Base-by-base conservation (phyloP, 1,140 invertebrate species). In the Microplitis mediator region DNA sequence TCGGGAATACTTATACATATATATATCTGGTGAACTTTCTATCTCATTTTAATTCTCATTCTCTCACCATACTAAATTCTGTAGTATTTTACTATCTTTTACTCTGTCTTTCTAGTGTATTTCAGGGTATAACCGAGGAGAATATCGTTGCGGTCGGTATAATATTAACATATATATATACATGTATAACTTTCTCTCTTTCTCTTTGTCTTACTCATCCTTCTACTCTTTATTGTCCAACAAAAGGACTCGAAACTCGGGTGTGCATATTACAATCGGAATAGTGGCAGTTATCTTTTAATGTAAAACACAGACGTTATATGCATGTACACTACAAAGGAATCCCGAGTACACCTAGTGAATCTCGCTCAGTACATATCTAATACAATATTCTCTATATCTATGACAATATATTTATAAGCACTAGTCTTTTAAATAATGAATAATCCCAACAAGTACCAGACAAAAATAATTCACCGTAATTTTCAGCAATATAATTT, bases 401-500 rank as follows among this genome's bases (percentile, higher is more conserved):
- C 58, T 69, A 14, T 54, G 34, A 51, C 52, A 32, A 36, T 66
- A 23, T 36, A 56, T 69, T 9, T 23, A 13, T n/a, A 32, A 60
- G 23, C 32, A 52, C 14, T 4, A 54, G 14, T n/a, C 32, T 13
- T 4, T 52, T 66, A 52, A 52, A 51, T 66, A 51, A 66, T 66
- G 9, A 36, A 8, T 36, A 51, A 32, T 14, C 23, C 34, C 13
- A 51, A 35, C 2, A 52, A 32, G 23, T 36, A 6, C 39, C 14
- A 45, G 52, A 31, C 23, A 4, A 71, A 75, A 73, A 74, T 74
- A 45, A 68, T 69, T 11, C 35, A 13, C 32, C 35, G 60, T 39
- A 66, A 60, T 62, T 50, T 51, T 50, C 69, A 62, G 69, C 73
- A 69, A 70, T 76, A 71, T 69, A 74, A 77, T 77, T 77, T 71